Conservation (phyloP, 2,888 invertebrate species). For the Zaprionus lineosus region DNA sequence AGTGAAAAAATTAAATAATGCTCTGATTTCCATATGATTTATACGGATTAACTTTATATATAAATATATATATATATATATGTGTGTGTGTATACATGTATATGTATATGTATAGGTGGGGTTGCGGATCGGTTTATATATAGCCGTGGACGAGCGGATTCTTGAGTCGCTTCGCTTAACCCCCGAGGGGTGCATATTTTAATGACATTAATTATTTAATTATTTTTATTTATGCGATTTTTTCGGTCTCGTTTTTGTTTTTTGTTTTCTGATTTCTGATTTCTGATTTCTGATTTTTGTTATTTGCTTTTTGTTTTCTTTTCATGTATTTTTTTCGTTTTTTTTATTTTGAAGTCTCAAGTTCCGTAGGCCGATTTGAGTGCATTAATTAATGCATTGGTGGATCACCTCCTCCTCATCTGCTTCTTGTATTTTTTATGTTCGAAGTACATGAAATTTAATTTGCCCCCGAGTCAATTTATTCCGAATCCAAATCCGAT, state of each 20-base stretch:
- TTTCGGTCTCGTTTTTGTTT: conserved; percentile 7
- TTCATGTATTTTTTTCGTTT: conserved; percentile 6
- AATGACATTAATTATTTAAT: conserved; percentile 76
- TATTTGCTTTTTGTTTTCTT: background rate
- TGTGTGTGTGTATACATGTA: background rate
- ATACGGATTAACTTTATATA: conserved; percentile 42
- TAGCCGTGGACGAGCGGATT: background rate
- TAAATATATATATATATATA: conserved; percentile 8
- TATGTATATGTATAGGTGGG: conserved; percentile 12
- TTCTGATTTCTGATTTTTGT: background rate
- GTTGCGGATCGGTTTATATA: conserved; percentile 27
- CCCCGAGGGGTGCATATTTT: conserved; percentile 55
- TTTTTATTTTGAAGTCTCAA: conserved; percentile 20
- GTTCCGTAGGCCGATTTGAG: conserved; percentile 35
- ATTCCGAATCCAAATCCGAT: conserved; percentile 33
- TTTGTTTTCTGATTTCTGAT: background rate
- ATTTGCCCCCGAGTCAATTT: conserved; percentile 52
- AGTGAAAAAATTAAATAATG: conserved; percentile 25
- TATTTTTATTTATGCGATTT: conserved; percentile 73
- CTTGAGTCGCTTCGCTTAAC: conserved; percentile 34
- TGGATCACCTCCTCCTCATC: too few relatives aligned
- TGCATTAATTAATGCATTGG: conserved; percentile 31
- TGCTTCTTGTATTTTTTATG: background rate
- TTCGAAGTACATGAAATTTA: conserved; percentile 34
- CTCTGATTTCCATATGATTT: conserved; percentile 64